Evolutionary conservation across 2,888 invertebrate species (phyloP).

Genomic region (Epistrophella euchroma): DNA sequence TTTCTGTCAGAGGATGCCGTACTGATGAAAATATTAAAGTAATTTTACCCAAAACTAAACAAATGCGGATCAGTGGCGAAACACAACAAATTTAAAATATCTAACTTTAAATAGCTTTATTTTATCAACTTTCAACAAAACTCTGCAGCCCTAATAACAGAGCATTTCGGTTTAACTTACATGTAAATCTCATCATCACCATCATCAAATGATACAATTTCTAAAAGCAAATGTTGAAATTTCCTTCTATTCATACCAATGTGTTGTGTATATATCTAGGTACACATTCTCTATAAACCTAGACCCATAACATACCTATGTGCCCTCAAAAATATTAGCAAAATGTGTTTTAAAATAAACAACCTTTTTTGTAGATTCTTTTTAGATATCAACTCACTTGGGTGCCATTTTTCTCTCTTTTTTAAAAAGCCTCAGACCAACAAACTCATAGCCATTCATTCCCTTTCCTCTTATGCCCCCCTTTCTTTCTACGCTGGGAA

Average conservation of each 20-base stretch:
- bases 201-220: conserved; percentile 31
- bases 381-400: conserved; percentile 18
- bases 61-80: not conserved
- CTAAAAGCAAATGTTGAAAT: not conserved
- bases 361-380: not conserved
- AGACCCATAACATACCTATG: not conserved
- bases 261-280: too few relatives aligned
- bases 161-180: conserved; percentile 9
- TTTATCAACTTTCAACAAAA: not conserved
- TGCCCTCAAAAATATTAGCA: conserved; percentile 20
- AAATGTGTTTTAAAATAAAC: conserved; percentile 18
- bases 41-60: not conserved
- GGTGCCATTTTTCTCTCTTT: conserved; percentile 26
- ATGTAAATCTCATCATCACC: conserved; percentile 16
- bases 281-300: not conserved
- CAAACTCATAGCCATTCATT: not conserved
- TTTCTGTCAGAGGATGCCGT: too few relatives aligned
- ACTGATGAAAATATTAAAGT: too few relatives aligned
- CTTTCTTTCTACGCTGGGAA: not conserved
- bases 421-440: conserved; percentile 5
- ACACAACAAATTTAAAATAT: not conserved
- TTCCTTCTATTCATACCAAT: not conserved
- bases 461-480: not conserved
- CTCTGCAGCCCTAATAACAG: not conserved
- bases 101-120: not conserved